A percentile compares a stretch with the other conserved stretches of the same genome.
phyloP scores from a whole-genome alignment of 2,888 invertebrate species.

The Brachypterus glaber region DNA sequence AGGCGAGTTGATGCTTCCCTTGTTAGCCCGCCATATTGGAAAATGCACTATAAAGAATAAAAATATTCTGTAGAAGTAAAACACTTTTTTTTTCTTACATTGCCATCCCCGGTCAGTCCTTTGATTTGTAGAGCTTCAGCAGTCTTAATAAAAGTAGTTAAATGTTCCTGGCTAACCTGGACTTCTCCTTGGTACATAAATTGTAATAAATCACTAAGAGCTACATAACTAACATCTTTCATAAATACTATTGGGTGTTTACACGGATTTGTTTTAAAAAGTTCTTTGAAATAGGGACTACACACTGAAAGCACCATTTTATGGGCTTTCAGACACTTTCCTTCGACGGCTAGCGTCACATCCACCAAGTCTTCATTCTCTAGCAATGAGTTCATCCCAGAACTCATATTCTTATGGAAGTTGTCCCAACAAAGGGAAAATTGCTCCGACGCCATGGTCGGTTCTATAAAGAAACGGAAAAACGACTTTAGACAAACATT shows the following conservation, averaged over 20 bases:
- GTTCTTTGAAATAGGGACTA: slow-evolving; percentile 61
- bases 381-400: slow-evolving; percentile 49
- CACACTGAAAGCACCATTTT: slow-evolving; percentile 63
- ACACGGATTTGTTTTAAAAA: slow-evolving; percentile 57
- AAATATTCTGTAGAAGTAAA: no score
- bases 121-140: slow-evolving; percentile 41
- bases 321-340: slow-evolving; percentile 58
- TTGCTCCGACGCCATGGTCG: slow-evolving; percentile 50
- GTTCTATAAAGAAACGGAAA: slow-evolving; percentile 20
- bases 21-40: no score
- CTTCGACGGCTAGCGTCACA: slow-evolving; percentile 42
- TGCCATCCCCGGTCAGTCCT: slow-evolving; percentile 38
- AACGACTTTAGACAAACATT: slow-evolving; percentile 4
- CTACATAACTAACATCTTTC: slow-evolving; percentile 49
- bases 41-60: no score
- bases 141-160: slow-evolving; percentile 39
- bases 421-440: slow-evolving; percentile 66
- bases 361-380: slow-evolving; percentile 40
- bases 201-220: slow-evolving; percentile 47
- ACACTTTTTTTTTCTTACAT: no score
- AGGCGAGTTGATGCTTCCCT: no score
- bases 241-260: slow-evolving; percentile 55
- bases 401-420: slow-evolving; percentile 60
- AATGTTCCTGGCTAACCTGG: slow-evolving; percentile 38
- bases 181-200: slow-evolving; percentile 55